These are phyloP conservation scores for Astreopora myriophthalma DNA, from an alignment of 64 coral and sea anemone genomes.

Conservation along the genomic window DNA sequence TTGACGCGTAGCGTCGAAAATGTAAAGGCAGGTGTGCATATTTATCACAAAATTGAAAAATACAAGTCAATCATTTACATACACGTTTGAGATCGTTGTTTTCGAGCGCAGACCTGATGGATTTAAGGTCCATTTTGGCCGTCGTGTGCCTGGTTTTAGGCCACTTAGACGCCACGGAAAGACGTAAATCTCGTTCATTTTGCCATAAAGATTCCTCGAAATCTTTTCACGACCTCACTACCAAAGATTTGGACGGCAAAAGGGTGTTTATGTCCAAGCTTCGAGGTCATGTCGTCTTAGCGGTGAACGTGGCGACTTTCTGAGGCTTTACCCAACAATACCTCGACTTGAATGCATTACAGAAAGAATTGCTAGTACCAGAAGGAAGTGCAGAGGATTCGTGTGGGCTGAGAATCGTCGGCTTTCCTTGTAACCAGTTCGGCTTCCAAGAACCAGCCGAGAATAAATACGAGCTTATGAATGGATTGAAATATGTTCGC, in stretches of 20 bases:
- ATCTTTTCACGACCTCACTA: slow-evolving; percentile 64
- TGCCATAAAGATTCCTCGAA: not conserved
- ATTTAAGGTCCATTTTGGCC: not conserved
- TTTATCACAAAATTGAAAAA: not conserved
- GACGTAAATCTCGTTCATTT: not conserved
- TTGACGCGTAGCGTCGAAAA: not conserved
- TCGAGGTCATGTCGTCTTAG: slow-evolving; percentile 70
- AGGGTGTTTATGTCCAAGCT: slow-evolving; percentile 39
- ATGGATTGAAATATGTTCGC: slow-evolving; percentile 83
- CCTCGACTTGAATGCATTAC: slow-evolving; percentile 85
- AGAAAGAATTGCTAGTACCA: not conserved
- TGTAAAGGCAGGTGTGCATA: not conserved
- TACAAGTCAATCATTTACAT: not conserved
- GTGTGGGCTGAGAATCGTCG: slow-evolving; percentile 77
- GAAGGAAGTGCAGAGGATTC: not conserved
- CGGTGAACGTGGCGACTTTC: slow-evolving; percentile 87
- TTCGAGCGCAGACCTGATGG: not conserved
- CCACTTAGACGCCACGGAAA: not conserved
- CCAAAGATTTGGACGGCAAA: slow-evolving; percentile 53
- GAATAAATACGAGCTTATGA: slow-evolving; percentile 63
- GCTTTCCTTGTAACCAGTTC: slow-evolving; percentile 92
- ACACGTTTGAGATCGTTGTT: not conserved
- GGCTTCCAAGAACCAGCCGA: slow-evolving; percentile 83
- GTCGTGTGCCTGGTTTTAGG: slow-evolving; percentile 25
- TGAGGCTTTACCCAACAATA: slow-evolving; percentile 81